Base-by-base conservation (phyloP, 2,888 invertebrate genomes). In the Ophonus ardosiacus region DNA sequence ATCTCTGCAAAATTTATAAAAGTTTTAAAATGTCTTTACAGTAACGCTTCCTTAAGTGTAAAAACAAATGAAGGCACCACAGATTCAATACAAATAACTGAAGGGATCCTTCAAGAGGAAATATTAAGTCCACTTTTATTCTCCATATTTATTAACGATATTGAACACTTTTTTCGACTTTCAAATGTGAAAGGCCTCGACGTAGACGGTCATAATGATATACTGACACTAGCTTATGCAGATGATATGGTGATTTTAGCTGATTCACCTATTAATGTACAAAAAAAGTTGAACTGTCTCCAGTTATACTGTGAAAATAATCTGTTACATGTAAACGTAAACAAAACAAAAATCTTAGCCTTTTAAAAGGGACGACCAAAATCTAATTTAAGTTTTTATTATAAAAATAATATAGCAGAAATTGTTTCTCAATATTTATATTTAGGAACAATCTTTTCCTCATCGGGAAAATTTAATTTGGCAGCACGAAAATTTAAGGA, bases 11-110 rank as follows among this genome's bases (percentile, higher is more conserved):
- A 59, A 59, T 4, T 68, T 13, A 24, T 68, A 5, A 68, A 10
- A 68, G 18, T 68, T 68, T n/a, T 68, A n/a, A 21, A 68, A 68
- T n/a, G n/a, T 24, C 24, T 68, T 0, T 68, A 68, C 3, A 21
- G 24, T 38, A 10, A 68, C 1, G 24, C 24, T n/a, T 17, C 13
- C 7, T n/a, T 68, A 38, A 31, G 15, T 15, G 40, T 68, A 68
- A 68, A 68, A 68, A 40, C 68, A 68, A 68, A 68, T 4, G n/a
- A 68, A 1, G 40, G 31, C 3, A 13, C 15, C 7, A 21, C 38
- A 1, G 40, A 68, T 7, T 8, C 31, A n/a, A 65, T 68, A n/a
- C 21, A 24, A 8, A 40, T 68, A 68, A 68, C 31, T 4, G 68
- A 68, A 24, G 68, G 68, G 1, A 24, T 68, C n/a, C 24, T 68